A percentile compares a stretch with the other conserved stretches of the same genome.
Evolutionary conservation across 2,113 vertebrate genomes (phyloP).

Genomic region (Tragelaphus imberbis): DNA sequence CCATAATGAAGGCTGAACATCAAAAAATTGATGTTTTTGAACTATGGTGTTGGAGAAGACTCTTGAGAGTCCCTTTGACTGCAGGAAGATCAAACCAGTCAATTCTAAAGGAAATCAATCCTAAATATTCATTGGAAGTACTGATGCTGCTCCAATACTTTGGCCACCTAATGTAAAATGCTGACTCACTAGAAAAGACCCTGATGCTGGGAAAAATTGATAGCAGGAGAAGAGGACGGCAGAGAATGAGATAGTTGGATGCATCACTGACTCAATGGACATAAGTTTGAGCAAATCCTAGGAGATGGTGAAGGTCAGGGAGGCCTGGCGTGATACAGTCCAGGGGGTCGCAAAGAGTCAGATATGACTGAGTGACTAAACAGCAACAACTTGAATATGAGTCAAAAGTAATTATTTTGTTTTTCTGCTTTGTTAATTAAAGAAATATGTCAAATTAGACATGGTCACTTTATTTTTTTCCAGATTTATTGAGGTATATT

Average conservation of each 20-base stretch:
- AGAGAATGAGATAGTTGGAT: background rate
- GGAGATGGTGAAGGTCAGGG: background rate
- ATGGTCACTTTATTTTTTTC: background rate
- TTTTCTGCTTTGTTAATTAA: background rate
- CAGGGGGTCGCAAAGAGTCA: background rate
- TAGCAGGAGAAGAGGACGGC: background rate
- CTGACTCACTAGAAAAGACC: background rate
- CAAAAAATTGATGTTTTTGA: background rate
- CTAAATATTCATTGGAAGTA: background rate
- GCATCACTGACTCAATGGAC: background rate
- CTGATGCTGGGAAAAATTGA: background rate
- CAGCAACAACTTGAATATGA: background rate
- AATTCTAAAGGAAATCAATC: background rate
- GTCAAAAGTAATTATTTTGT: background rate
- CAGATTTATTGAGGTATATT: background rate
- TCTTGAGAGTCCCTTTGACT: background rate
- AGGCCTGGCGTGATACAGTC: background rate
- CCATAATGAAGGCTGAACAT: background rate
- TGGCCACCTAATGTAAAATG: background rate
- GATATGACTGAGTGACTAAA: background rate
- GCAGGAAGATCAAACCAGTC: background rate
- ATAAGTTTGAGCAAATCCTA: background rate
- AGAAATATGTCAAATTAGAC: background rate
- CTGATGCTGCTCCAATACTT: background rate
- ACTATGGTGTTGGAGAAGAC: background rate